Evolutionary conservation across 2,888 invertebrate genomes (phyloP).

Genomic region (Galeopsomyia nigrocyanea): DNA sequence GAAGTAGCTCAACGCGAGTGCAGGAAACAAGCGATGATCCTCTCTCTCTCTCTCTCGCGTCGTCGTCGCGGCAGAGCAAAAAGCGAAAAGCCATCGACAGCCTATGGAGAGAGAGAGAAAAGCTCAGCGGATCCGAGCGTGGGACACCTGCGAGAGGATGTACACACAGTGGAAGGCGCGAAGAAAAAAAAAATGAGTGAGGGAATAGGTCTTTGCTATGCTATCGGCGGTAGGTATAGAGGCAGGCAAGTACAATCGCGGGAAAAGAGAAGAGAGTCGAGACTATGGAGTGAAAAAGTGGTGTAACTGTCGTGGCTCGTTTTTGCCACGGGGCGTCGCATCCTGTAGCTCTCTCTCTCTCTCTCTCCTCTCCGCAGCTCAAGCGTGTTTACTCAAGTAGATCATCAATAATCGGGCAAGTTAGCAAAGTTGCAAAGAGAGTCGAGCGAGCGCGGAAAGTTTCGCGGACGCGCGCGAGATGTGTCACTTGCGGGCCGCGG

Average conservation of each 20-base stretch:
- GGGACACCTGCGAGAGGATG: constrained; percentile 1
- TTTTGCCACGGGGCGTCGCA: constrained; percentile 62
- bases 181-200: no score
- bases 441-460: constrained; percentile 45
- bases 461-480: constrained; percentile 32
- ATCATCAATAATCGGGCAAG: constrained; percentile 59
- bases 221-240: constrained; percentile 8
- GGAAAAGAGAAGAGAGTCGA: constrained; percentile 37
- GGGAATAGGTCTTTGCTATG: not conserved
- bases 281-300: constrained; percentile 50
- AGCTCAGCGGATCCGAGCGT: constrained; percentile 27
- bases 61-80: constrained; percentile 17
- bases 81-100: constrained; percentile 1
- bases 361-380: not conserved
- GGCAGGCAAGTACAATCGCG: not conserved
- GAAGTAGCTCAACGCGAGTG: no score
- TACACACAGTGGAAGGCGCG: not conserved
- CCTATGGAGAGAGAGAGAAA: constrained; percentile 32
- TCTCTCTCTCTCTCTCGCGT: not conserved
- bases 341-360: constrained; percentile 56
- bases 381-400: constrained; percentile 65
- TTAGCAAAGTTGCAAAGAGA: constrained; percentile 46
- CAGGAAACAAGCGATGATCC: no score
- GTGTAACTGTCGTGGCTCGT: constrained; percentile 57
- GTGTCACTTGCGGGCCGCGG: not conserved